Evolutionary conservation across 2,888 invertebrate species (phyloP), one percentile per base, ranked within the genome.

Genomic region (Plagiodera versicolora): DNA sequence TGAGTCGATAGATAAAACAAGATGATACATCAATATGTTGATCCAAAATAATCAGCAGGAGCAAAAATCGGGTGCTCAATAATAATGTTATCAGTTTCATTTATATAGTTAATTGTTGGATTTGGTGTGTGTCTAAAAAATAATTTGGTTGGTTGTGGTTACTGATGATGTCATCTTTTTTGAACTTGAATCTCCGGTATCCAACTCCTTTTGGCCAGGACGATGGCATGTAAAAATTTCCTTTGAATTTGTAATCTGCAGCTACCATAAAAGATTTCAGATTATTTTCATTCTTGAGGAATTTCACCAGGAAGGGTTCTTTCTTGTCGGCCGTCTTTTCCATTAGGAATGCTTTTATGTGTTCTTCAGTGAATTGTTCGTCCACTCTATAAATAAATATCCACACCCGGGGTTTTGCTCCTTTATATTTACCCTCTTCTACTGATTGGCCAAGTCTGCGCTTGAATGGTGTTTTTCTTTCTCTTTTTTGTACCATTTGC

Each of bases 221-320:
- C 8, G 49, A 49, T 19, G 28, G n/a, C 2, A 14, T 49, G 14
- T 20, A 28, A 24, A 49, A 49, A 28, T 9, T 20, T 20, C 14
- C 14, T 24, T 24, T 20, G 24, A 24, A 24, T 49, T 20, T 49
- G 28, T n/a, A 49, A 49, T 49, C 49, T 5, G 8, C 48, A 24
- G n/a, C 14, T 49, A 49, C 49, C 49, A 49, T 49, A 17, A 14
- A 49, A 50, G 17, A 28, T 16, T 50, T 50, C 24, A n/a, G 16
- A 28, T 50, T 47, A 18, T 47, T 47, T 47, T 47, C 30, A 20
- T 16, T 49, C 16, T 50, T 14, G 0, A 50, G 16, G 28, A 11
- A 50, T 30, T 50, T 28, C 49, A 50, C 16, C 24, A 50, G 49
- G 8, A 48, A 48, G 48, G 10, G 10, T 24, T 48, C 18, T 48